Evolutionary conservation across 2,113 vertebrate species (phyloP).

Genomic region (Laticauda laticaudata): DNA sequence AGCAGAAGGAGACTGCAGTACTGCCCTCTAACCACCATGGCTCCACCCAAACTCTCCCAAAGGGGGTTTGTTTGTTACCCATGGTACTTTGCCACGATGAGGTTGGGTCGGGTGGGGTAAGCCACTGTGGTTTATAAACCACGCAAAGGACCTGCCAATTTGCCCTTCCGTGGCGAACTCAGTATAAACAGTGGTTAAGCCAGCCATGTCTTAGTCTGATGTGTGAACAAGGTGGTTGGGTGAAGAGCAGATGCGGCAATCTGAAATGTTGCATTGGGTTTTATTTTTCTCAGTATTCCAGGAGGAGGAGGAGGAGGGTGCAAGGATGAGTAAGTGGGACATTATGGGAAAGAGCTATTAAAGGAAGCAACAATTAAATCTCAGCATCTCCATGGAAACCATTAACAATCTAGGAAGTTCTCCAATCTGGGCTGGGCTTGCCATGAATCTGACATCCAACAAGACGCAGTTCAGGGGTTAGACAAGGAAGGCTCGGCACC

Average conservation of each 20-base stretch:
- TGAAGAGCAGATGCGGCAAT: not conserved
- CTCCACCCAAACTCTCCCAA: too few species aligned
- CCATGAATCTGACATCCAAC: too few species aligned
- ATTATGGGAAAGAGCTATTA: not conserved
- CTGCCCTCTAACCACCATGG: too few species aligned
- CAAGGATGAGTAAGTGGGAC: not conserved
- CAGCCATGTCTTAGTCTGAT: not conserved
- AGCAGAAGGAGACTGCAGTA: too few species aligned
- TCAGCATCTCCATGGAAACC: conserved; percentile 59
- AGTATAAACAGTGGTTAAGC: not conserved
- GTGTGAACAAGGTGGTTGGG: not conserved
- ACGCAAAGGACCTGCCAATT: not conserved
- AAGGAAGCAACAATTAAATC: conserved; percentile 35
- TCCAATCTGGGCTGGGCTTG: conserved; percentile 31
- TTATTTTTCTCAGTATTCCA: not conserved
- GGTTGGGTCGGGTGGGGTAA: too few species aligned
- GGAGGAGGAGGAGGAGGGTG: not conserved
- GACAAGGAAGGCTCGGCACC: too few species aligned
- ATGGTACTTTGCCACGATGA: too few species aligned
- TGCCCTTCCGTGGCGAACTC: not conserved
- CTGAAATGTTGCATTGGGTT: not conserved
- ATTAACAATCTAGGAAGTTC: conserved; percentile 19
- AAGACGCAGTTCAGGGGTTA: too few species aligned
- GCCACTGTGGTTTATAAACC: not conserved
- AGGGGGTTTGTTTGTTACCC: too few species aligned